Percentiles rank a stretch among this genome's conserved stretches.
These are phyloP conservation scores for Habrosyne pyritoides DNA, from an alignment of 2,888 invertebrate genomes.

Conservation along the genomic window DNA sequence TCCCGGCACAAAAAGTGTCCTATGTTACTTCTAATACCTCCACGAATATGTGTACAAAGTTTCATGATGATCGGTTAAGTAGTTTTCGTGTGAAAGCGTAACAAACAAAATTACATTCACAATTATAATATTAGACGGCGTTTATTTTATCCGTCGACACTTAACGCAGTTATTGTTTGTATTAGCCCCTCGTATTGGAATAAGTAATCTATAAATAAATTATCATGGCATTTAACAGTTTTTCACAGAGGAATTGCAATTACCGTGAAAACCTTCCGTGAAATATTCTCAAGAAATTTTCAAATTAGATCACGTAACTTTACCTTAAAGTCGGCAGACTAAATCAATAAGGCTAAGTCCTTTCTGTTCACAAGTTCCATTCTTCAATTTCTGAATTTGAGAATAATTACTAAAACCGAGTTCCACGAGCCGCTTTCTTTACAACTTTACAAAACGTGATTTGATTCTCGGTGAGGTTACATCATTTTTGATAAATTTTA, in stretches of 20 bases:
- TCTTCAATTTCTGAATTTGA: conserved; percentile 30
- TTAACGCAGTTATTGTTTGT: no score
- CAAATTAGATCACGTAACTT: conserved; percentile 39
- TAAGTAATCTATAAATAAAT: neutral
- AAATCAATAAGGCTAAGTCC: conserved; percentile 36
- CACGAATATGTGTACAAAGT: no score
- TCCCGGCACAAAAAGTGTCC: no score
- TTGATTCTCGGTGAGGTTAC: conserved; percentile 3
- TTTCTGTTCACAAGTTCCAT: conserved; percentile 26
- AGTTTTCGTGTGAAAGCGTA: no score
- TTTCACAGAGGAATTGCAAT: conserved; percentile 19
- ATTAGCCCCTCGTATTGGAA: neutral
- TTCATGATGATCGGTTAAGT: no score
- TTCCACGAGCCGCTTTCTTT: conserved; percentile 18
- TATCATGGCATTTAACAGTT: conserved; percentile 8
- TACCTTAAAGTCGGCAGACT: conserved; percentile 29
- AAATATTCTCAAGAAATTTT: conserved; percentile 28
- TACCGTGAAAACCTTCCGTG: conserved; percentile 23
- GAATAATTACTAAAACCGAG: conserved; percentile 33
- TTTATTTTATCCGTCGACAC: no score
- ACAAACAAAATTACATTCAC: no score
- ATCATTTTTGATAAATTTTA: neutral
- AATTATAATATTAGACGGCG: no score
- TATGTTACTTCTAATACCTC: no score
- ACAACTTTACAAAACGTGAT: conserved; percentile 31